Conservation (phyloP, 2,888 invertebrate species). For the Epicampocera succincta region DNA sequence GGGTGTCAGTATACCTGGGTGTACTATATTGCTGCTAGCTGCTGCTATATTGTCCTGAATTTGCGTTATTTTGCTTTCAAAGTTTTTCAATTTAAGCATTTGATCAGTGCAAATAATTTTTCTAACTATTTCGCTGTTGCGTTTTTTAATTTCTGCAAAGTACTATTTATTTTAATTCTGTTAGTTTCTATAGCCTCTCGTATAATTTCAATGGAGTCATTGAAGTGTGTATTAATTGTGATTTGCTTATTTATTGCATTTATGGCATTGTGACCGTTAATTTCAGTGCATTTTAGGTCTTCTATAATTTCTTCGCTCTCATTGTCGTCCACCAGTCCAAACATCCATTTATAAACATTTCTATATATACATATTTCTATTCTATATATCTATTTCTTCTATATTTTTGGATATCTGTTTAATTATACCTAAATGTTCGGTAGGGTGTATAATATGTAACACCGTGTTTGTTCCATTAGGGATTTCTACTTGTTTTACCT, state of each 20-base stretch:
- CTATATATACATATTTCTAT: constrained; percentile 2
- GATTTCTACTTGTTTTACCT: background rate
- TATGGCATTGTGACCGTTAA: constrained; percentile 6
- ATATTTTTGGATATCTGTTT: constrained; percentile 4
- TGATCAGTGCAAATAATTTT: constrained; percentile 32
- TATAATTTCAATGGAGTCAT: constrained; percentile 38
- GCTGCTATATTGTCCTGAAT: constrained; percentile 37
- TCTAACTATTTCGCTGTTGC: constrained; percentile 20
- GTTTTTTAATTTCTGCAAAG: constrained; percentile 18
- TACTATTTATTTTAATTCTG: background rate
- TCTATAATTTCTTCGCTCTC: constrained; percentile 8
- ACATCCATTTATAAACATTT: constrained; percentile 14
- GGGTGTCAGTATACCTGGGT: constrained; percentile 12
- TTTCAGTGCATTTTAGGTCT: constrained; percentile 3
- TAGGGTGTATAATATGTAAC: no score
- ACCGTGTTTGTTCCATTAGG: background rate
- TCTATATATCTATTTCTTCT: constrained; percentile 20
- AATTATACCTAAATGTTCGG: constrained; percentile 1
- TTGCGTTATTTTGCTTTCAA: constrained; percentile 29
- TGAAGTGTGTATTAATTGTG: constrained; percentile 38
- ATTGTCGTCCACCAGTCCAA: constrained; percentile 10
- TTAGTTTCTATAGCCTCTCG: constrained; percentile 37
- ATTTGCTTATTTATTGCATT: constrained; percentile 32
- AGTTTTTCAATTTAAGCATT: constrained; percentile 38
- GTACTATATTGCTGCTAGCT: constrained; percentile 37